A percentile compares a stretch with the other conserved stretches of the same genome.
Evolutionary conservation across 2,888 invertebrate genomes (phyloP).

Genomic region (Phyllotreta striolata): DNA sequence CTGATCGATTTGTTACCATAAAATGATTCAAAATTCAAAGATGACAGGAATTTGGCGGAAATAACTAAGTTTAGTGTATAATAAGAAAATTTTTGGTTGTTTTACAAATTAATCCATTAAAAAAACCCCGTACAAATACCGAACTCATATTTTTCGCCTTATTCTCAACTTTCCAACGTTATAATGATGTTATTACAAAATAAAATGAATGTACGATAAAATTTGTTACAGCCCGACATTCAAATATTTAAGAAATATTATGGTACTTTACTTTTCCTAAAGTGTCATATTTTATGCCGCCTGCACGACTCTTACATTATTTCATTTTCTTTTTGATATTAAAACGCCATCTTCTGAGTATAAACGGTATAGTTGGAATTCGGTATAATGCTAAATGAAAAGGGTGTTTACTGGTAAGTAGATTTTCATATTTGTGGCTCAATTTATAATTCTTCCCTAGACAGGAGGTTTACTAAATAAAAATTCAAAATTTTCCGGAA

Average conservation of each 20-base stretch:
- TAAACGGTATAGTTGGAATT: slow-evolving; percentile 25
- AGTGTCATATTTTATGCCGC: slow-evolving; percentile 58
- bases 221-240: slow-evolving; percentile 39
- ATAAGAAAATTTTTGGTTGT: no score
- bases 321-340: slow-evolving; percentile 54
- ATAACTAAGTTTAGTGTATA: no score
- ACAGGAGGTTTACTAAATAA: no score
- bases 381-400: slow-evolving; percentile 23
- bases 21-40: no score
- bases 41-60: no score
- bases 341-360: slow-evolving; percentile 33
- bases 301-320: slow-evolving; percentile 56
- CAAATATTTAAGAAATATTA: slow-evolving; percentile 44
- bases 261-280: slow-evolving; percentile 54
- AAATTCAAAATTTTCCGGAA: no score
- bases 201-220: slow-evolving; percentile 38
- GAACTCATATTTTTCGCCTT: slow-evolving; percentile 15
- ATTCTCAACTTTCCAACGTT: slow-evolving; percentile 19
- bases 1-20: no score
- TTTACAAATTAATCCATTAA: not conserved
- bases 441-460: no score
- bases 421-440: not conserved
- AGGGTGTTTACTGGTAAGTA: slow-evolving; percentile 19
- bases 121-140: slow-evolving; percentile 6
- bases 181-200: slow-evolving; percentile 37